These are phyloP conservation scores for Cyprinodon variegatus DNA, from an alignment of 2,113 vertebrate species.

Conservation along the genomic window DNA sequence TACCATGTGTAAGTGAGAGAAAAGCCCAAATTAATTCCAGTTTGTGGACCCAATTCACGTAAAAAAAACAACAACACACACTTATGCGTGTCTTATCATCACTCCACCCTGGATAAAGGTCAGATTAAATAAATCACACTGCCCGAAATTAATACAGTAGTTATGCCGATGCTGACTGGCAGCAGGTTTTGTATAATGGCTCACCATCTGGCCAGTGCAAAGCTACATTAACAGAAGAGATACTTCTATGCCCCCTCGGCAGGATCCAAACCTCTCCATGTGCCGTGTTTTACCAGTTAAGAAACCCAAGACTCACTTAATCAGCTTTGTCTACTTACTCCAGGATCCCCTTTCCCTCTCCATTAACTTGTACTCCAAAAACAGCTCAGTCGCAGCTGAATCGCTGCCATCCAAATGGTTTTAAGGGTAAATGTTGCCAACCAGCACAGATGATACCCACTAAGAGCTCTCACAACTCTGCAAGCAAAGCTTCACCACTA, in stretches of 20 bases:
- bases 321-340: constrained; percentile 45
- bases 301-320: constrained; percentile 49
- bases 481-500: constrained; percentile 31
- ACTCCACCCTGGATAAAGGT: not conserved
- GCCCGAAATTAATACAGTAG: not conserved
- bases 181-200: not conserved
- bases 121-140: not conserved
- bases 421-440: constrained; percentile 24
- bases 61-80: too few species aligned
- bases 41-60: too few species aligned
- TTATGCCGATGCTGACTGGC: not conserved
- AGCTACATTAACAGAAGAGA: constrained; percentile 26
- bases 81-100: not conserved
- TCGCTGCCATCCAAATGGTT: constrained; percentile 27
- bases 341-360: constrained; percentile 30
- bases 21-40: not conserved
- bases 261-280: constrained; percentile 35
- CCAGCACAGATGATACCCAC: constrained; percentile 31
- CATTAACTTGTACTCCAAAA: constrained; percentile 51
- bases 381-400: constrained; percentile 35
- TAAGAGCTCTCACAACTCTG: constrained; percentile 28
- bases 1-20: not conserved
- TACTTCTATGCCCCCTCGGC: constrained; percentile 7
- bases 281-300: constrained; percentile 32
- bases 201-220: constrained; percentile 7